Base-by-base conservation (phyloP, 2,113 vertebrate genomes). In the Tetraodon nigroviridis region DNA sequence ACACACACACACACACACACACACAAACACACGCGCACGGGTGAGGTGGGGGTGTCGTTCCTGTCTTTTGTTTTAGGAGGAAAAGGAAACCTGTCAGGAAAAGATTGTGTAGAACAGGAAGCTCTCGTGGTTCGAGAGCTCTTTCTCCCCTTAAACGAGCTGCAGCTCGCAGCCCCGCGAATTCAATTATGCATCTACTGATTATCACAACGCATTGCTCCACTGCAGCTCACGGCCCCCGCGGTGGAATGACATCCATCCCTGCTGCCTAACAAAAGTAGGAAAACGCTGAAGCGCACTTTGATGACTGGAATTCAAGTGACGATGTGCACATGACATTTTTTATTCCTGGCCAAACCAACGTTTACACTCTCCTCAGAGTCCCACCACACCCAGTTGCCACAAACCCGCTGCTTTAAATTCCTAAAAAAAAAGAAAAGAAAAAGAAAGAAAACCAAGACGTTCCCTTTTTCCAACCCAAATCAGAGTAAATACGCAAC, bases 71-170 rank as follows among this genome's bases (percentile, higher is more conserved):
- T 95, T 95, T 90, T 82, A 90, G 81, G 90, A 92, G 95, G 89
- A 94, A 94, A 91, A 92, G 94, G 94, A 98, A 97, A 94, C 91
- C 89, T 91, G 94, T 92, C 92, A 94, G 95, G 94, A 95, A 98
- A 91, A 93, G 92, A 93, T 93, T 91, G 90, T 82, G 90, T 90
- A 88, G 90, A 90, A 88, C 94, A 95, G 96, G 94, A 98, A 96
- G 86, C 91, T 92, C 87, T 86, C 91, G 90, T 89, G 85, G 90
- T 80, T 92, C 90, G 93, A 95, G 93, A 95, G 92, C 86, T 87
- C 87, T 78, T 82, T 78, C 81, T 86, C 60, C 84, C 89, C 91
- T 80, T 90, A 89, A 85, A 83, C 79, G 79, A 78, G 86, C 90
- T 89, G 92, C 90, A 90, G 91, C 92, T 91, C 87, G 84, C 90